Evolutionary conservation across 2,888 invertebrate genomes (phyloP).

Genomic region (Troglohyphantes excavatus): DNA sequence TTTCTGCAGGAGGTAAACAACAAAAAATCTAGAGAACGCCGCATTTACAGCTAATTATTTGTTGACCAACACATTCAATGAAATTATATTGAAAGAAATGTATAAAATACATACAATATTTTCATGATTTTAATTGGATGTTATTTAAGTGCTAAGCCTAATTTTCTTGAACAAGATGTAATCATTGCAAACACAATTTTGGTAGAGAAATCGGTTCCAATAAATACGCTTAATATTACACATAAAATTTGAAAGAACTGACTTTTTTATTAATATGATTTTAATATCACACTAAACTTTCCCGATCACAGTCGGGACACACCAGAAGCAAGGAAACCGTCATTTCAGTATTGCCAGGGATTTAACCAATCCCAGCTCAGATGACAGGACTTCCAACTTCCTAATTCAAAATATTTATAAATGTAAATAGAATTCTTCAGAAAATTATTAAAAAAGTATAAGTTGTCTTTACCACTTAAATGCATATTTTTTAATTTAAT

Average conservation of each 20-base stretch:
- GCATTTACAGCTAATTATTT: conserved; percentile 61
- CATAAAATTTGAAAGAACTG: conserved; percentile 37
- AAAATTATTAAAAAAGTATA: too few species aligned
- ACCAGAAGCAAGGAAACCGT: conserved; percentile 73
- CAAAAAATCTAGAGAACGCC: conserved; percentile 49
- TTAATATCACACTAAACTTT: conserved; percentile 61
- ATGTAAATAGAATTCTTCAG: not conserved
- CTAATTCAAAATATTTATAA: conserved; percentile 46
- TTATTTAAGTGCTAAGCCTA: conserved; percentile 74
- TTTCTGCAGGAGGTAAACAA: conserved; percentile 24
- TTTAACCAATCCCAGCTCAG: conserved; percentile 69
- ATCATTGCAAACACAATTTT: conserved; percentile 34
- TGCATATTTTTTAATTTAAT: too few species aligned
- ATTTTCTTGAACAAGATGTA: conserved; percentile 65
- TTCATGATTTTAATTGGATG: conserved; percentile 70
- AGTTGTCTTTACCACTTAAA: too few species aligned
- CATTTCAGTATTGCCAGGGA: conserved; percentile 75
- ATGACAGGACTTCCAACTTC: conserved; percentile 60
- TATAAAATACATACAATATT: conserved; percentile 61
- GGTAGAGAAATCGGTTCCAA: conserved; percentile 4
- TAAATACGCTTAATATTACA: conserved; percentile 26
- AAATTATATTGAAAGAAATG: conserved; percentile 22
- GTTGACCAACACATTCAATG: conserved; percentile 17
- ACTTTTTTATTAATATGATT: conserved; percentile 47
- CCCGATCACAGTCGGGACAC: conserved; percentile 61